These are phyloP conservation scores for Asteroscopus sphinx DNA, from an alignment of 2,888 invertebrate species.

Conservation along the genomic window DNA sequence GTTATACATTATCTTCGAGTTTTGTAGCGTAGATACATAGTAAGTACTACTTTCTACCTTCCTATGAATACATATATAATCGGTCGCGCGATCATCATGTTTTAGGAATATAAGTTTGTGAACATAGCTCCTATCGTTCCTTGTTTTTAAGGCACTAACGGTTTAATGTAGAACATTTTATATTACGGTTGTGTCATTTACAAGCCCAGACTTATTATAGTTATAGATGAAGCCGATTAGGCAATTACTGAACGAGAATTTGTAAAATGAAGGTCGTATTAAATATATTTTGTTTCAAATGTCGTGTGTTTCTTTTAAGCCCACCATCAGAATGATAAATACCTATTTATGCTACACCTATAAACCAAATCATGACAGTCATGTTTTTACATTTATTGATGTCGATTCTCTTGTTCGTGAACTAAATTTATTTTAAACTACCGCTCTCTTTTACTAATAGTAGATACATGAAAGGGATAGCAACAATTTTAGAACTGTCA, in stretches of 20 bases:
- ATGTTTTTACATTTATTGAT: no score
- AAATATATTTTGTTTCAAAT: conserved; percentile 87
- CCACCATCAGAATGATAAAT: no score
- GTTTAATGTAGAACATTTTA: conserved; percentile 74
- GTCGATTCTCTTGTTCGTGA: no score
- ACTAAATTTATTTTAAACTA: no score
- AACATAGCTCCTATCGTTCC: conserved; percentile 80
- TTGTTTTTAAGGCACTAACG: conserved; percentile 82
- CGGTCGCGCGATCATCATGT: conserved; percentile 50
- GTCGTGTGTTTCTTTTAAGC: conserved; percentile 40
- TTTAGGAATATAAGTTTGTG: conserved; percentile 76
- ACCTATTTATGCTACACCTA: no score
- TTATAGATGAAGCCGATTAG: conserved; percentile 71
- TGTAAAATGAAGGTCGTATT: conserved; percentile 85
- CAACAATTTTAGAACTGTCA: no score
- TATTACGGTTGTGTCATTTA: conserved; percentile 81
- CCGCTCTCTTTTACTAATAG: no score
- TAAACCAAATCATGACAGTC: no score
- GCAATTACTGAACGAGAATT: conserved; percentile 73
- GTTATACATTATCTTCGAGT: no score
- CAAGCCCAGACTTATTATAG: conserved; percentile 75
- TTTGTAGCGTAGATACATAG: no score
- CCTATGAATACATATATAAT: conserved; percentile 17
- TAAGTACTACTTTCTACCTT: no score
- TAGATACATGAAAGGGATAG: no score